A percentile compares a stretch with the other conserved stretches of the same genome.
phyloP scores from a whole-genome alignment of 2,113 vertebrate species.

The Trochalopteron elliotii region DNA sequence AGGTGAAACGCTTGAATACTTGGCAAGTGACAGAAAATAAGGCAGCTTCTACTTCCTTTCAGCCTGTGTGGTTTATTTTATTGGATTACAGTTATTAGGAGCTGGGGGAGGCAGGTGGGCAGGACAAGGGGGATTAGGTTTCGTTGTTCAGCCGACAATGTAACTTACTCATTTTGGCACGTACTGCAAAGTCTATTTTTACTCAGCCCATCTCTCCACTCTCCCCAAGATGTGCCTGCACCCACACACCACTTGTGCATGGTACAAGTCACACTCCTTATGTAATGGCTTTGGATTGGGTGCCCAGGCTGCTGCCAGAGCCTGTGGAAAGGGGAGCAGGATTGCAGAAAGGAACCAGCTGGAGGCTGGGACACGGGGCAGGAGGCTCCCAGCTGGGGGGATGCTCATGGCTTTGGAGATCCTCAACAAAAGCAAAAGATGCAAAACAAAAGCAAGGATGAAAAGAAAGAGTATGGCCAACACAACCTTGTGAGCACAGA shows the following conservation, averaged over 20 bases:
- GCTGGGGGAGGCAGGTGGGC: slow-evolving; percentile 27
- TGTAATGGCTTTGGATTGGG: not conserved
- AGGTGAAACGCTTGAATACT: not conserved
- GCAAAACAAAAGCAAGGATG: not conserved
- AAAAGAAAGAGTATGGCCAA: not conserved
- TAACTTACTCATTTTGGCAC: slow-evolving; percentile 22
- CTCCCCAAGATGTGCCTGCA: slow-evolving; percentile 28
- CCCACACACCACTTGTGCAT: slow-evolving; percentile 47
- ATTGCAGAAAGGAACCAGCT: not conserved
- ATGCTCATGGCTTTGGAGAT: not conserved
- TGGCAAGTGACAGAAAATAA: slow-evolving; percentile 5
- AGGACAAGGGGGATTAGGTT: slow-evolving; percentile 17
- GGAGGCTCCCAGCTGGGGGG: not conserved
- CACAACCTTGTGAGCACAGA: not conserved
- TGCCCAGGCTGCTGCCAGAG: not conserved
- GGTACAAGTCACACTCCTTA: not conserved
- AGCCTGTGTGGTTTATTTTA: not conserved
- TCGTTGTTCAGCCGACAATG: not conserved
- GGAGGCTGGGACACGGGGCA: not conserved
- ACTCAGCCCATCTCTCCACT: not conserved
- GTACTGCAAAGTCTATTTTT: slow-evolving; percentile 12
- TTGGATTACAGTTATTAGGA: slow-evolving; percentile 47
- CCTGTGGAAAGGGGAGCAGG: not conserved
- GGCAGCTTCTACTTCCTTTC: slow-evolving; percentile 41
- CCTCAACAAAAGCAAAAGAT: not conserved